A percentile compares a stretch with the other conserved stretches of the same genome.
These are phyloP conservation scores for Pangasius macronema DNA, from an alignment of 2,797 vertebrate species.

Conservation along the genomic window DNA sequence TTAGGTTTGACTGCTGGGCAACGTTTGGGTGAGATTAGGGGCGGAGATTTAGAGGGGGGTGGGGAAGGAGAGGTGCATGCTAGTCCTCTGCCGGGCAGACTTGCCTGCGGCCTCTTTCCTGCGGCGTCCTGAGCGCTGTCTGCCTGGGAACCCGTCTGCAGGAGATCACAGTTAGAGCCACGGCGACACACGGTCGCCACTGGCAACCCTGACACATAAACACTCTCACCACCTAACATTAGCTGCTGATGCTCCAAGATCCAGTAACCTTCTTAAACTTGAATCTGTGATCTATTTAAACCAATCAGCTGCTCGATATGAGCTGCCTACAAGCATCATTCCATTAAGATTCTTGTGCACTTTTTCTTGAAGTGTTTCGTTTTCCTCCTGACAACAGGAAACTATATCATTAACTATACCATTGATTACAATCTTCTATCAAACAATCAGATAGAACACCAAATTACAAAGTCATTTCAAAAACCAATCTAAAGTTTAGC, in stretches of 20 bases:
- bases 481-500: background rate
- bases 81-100: conserved; percentile 72
- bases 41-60: conserved; percentile 42
- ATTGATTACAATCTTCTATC: background rate
- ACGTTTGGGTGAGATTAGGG: conserved; percentile 37
- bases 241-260: conserved; percentile 21
- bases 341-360: background rate
- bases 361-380: background rate
- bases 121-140: conserved; percentile 77
- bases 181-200: conserved; percentile 55
- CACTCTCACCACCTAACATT: conserved; percentile 23
- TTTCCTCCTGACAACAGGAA: background rate
- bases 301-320: background rate
- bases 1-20: conserved; percentile 36
- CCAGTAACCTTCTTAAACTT: background rate
- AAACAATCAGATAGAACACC: background rate
- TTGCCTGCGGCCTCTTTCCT: conserved; percentile 81
- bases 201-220: conserved; percentile 48
- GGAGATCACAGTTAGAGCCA: conserved; percentile 76
- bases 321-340: conserved; percentile 4
- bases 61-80: conserved; percentile 62
- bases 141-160: conserved; percentile 73
- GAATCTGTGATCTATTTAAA: background rate
- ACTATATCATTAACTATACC: background rate
- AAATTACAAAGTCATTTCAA: background rate